These are phyloP conservation scores for Agelastica alni DNA, from an alignment of 2,888 invertebrate genomes.

Conservation along the genomic window DNA sequence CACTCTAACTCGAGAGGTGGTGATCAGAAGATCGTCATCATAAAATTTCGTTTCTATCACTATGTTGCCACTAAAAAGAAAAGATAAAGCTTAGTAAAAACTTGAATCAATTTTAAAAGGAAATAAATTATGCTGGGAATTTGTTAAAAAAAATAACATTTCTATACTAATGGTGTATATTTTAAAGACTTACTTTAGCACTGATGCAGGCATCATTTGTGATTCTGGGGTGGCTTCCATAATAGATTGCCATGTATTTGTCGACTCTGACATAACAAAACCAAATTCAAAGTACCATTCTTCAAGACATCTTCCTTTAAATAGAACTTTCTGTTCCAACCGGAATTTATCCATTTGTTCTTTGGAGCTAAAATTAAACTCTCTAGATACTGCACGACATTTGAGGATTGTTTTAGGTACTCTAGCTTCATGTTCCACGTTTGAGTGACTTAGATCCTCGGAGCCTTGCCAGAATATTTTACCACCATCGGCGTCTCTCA, in stretches of 20 bases:
- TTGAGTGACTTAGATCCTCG: constrained; percentile 89
- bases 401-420: constrained; percentile 97
- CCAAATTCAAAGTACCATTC: constrained; percentile 99
- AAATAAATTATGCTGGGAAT: background rate
- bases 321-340: constrained; percentile 81
- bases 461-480: constrained; percentile 96
- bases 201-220: constrained; percentile 99
- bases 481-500: constrained; percentile 91
- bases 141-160: background rate
- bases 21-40: constrained; percentile 91
- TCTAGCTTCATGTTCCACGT: constrained; percentile 92
- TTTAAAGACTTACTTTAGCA: constrained; percentile 90
- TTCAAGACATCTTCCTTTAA: constrained; percentile 89
- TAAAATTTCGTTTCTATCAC: constrained; percentile 97
- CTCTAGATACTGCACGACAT: constrained; percentile 86
- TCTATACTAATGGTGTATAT: no score
- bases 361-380: constrained; percentile 83
- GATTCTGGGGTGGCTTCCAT: constrained; percentile 99
- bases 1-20: constrained; percentile 91
- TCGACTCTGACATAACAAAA: constrained; percentile 97
- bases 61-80: constrained; percentile 83
- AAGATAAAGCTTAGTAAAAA: no score
- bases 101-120: no score
- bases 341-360: constrained; percentile 96
- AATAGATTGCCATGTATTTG: constrained; percentile 98